Conservation (phyloP, 2,888 invertebrate genomes). For the Ceraclea dissimilis region DNA sequence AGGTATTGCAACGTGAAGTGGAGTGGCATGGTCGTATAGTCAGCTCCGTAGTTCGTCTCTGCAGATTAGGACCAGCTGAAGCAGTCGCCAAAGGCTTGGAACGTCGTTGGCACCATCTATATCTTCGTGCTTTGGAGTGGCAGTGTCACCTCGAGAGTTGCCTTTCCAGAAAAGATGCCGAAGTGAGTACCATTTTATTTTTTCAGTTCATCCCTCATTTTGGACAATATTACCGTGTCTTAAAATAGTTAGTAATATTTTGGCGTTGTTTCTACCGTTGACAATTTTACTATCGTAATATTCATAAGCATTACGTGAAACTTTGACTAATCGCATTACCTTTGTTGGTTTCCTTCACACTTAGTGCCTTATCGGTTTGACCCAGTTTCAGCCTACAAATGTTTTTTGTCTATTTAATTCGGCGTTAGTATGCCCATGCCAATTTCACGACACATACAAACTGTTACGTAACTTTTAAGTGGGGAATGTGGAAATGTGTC, state of each 20-base stretch:
- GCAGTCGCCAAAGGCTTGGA: conserved; percentile 66
- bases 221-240: background rate
- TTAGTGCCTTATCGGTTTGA: background rate
- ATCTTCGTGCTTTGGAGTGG: conserved; percentile 84
- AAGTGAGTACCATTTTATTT: conserved; percentile 38
- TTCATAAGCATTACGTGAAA: background rate
- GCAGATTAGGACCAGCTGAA: conserved; percentile 52
- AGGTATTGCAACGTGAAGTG: conserved; percentile 90
- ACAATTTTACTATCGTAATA: too few species aligned
- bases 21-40: conserved; percentile 85
- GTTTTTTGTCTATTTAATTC: background rate
- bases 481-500: background rate
- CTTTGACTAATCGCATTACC: conserved; percentile 4
- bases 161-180: conserved; percentile 57
- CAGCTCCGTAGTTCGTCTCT: conserved; percentile 67
- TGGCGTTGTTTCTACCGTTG: too few species aligned
- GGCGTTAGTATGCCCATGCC: background rate
- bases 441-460: background rate
- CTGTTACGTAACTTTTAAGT: background rate
- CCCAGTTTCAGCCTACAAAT: background rate
- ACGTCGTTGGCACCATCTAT: conserved; percentile 83
- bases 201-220: background rate
- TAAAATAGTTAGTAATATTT: too few species aligned
- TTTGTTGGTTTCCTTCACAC: conserved; percentile 3
- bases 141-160: conserved; percentile 84